Conservation (phyloP, 2,888 invertebrate genomes). For the Urechis unicinctus region DNA sequence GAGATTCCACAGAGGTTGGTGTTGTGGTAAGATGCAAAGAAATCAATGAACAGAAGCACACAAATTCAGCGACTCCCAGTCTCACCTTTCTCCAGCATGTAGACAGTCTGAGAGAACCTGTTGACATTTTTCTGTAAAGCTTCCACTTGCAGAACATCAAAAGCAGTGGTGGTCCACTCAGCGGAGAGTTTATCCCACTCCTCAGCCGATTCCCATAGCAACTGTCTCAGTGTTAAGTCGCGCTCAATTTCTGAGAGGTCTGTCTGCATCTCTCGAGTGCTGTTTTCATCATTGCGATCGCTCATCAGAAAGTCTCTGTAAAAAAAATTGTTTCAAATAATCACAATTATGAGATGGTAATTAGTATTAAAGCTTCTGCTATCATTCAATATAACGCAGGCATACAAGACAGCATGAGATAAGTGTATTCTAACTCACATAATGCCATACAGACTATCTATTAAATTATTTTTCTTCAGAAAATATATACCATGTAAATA, state of each 20-base stretch:
- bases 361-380: not conserved
- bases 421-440: too few species aligned
- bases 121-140: conserved; percentile 48
- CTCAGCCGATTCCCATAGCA: conserved; percentile 48
- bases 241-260: conserved; percentile 48
- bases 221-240: conserved; percentile 43
- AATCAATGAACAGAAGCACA: not conserved
- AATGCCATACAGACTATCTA: too few species aligned
- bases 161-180: conserved; percentile 43
- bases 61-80: not conserved
- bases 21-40: too few species aligned
- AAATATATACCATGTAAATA: not conserved
- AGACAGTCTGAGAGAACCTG: conserved; percentile 50
- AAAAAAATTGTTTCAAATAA: not conserved
- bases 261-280: conserved; percentile 40
- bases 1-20: too few species aligned
- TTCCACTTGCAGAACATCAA: conserved; percentile 46
- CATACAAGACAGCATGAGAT: too few species aligned
- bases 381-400: not conserved
- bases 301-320: conserved; percentile 32
- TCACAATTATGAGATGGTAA: not conserved
- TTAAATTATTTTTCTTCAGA: not conserved
- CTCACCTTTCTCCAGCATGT: conserved; percentile 49
- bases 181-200: conserved; percentile 45
- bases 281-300: conserved; percentile 29